Base-by-base conservation (phyloP, 2,797 vertebrate species). In the Esox lucius region DNA sequence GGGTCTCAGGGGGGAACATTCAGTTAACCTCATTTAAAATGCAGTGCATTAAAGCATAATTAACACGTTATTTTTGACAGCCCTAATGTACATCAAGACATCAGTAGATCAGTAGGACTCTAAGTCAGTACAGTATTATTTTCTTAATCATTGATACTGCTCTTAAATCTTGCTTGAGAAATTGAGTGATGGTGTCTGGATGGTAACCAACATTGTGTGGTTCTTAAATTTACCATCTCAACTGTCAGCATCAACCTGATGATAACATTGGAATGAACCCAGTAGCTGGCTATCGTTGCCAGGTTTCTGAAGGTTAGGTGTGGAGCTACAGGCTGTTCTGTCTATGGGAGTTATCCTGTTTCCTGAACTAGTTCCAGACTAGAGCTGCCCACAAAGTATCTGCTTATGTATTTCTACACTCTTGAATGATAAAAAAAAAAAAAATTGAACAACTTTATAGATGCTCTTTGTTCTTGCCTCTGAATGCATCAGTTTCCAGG, bases 401-500 rank as follows among this genome's bases (percentile, higher is more conserved):
- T 24, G 61, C 22, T 9, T 61, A 61, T 24, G 56, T 24, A 11
- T 61, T 3, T 1, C 9, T 17, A 11, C 22, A 12, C n/a, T 56
- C n/a, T 56, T 19, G 17, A 56, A 31, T 2, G 68, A 28, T n/a
- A n/a, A n/a, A 68, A 22, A 6, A 13, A 3, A 48, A 69, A 48
- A 46, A 5, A 49, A 7, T 17, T 15, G 68, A 3, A 72, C 76
- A 35, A 73, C 75, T 28, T 70, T 71, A 75, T 75, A 19, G 66
- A 75, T 78, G 73, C 69, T 76, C 79, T 81, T 78, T 76, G 80
- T 59, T 87, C 77, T 91, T 90, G 82, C 87, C 61, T 74, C 39
- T 68, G 74, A 82, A 92, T 92, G 86, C 90, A 88, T 92, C 89
- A 91, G 84, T 80, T 22, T 69, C 15, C 39, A 24, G 42, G 42